Evolutionary conservation across 2,797 vertebrate genomes (phyloP).

Genomic region (Anabas testudineus): DNA sequence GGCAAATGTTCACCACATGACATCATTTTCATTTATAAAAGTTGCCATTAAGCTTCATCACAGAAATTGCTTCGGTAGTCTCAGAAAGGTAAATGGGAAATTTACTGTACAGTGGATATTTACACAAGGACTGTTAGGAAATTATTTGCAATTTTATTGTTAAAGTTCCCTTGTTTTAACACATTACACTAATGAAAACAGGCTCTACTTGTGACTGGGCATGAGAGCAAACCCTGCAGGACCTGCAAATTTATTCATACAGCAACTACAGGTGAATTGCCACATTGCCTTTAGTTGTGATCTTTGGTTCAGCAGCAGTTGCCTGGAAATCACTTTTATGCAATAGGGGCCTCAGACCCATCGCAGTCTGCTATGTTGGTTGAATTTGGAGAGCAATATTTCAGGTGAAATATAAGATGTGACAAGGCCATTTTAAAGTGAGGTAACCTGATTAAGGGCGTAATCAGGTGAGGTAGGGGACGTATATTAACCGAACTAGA

Average conservation of each 20-base stretch:
- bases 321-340: not conserved
- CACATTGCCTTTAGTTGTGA: not conserved
- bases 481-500: too few species aligned
- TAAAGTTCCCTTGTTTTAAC: not conserved
- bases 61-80: not conserved
- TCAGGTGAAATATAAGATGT: too few species aligned
- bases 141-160: too few species aligned
- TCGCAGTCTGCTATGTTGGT: not conserved
- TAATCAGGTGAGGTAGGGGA: too few species aligned
- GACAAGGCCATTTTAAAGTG: too few species aligned
- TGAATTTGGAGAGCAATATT: not conserved
- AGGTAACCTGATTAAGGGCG: too few species aligned
- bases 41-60: not conserved
- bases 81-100: not conserved
- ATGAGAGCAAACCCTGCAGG: not conserved
- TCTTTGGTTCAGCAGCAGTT: not conserved
- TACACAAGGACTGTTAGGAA: too few species aligned
- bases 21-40: conserved; percentile 4
- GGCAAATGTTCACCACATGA: not conserved
- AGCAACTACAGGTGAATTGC: too few species aligned
- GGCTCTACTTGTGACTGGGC: not conserved
- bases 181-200: not conserved
- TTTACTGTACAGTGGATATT: not conserved
- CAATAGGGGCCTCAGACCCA: not conserved
- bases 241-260: not conserved